A percentile compares a stretch with the other conserved stretches of the same genome.
phyloP scores from a whole-genome alignment of 1,140 invertebrate species.

The Mesaphorura yosii region DNA sequence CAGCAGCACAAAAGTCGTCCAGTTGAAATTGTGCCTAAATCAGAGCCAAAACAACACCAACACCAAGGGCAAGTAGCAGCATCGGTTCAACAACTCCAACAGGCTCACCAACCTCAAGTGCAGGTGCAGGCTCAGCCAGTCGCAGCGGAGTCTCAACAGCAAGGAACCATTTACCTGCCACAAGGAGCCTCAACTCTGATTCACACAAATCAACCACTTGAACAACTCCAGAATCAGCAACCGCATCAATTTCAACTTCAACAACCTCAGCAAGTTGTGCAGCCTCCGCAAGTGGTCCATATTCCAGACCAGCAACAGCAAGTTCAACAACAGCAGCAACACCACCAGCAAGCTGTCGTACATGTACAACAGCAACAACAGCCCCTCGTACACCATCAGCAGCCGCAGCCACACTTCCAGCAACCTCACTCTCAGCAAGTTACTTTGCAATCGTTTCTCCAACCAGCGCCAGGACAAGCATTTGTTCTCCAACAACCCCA shows the following conservation, averaged over 20 bases:
- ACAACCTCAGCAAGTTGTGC: neutral
- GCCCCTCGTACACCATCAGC: neutral
- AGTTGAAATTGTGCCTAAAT: neutral
- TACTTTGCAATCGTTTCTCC: neutral
- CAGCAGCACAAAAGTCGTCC: neutral
- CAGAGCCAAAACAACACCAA: slow-evolving; percentile 35
- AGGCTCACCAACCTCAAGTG: slow-evolving; percentile 7
- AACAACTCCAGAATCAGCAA: neutral
- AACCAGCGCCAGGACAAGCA: neutral
- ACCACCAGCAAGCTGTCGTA: neutral
- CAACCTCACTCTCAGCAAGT: slow-evolving; percentile 3
- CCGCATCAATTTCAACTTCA: neutral
- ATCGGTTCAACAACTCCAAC: slow-evolving; percentile 1
- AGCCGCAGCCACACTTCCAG: neutral
- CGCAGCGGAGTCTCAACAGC: slow-evolving; percentile 5
- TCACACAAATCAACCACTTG: neutral
- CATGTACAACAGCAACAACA: neutral
- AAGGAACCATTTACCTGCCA: neutral
- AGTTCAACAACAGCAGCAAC: slow-evolving; percentile 3
- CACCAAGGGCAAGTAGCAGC: slow-evolving; percentile 2
- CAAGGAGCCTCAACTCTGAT: neutral
- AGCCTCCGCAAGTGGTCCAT: neutral
- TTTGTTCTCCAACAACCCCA: neutral
- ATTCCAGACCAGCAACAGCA: slow-evolving; percentile 1
- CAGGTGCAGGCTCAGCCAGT: slow-evolving; percentile 6